Percentiles rank a stretch among this genome's conserved stretches.
Conservation (phyloP, 2,888 invertebrate genomes). For the Tipula unca region DNA sequence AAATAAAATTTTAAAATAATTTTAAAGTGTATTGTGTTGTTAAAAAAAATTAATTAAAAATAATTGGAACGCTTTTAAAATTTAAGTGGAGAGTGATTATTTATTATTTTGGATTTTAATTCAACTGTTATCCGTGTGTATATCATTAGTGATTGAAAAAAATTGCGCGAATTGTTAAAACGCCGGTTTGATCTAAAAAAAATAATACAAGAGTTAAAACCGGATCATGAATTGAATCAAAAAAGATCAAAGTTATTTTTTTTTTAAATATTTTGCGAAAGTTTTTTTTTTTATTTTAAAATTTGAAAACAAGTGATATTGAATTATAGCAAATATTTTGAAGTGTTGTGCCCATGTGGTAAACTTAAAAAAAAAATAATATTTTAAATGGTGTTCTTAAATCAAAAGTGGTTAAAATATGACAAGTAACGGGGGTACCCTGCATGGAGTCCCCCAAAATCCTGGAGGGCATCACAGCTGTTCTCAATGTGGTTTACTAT, state of each 20-base stretch:
- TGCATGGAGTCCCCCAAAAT: conserved; percentile 24
- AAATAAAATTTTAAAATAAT: not conserved
- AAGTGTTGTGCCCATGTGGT: conserved; percentile 18
- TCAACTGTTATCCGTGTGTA: not conserved
- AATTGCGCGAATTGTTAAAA: not conserved
- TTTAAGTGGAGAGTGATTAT: not conserved
- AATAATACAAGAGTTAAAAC: not conserved
- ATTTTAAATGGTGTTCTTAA: conserved; percentile 16
- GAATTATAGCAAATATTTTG: not conserved
- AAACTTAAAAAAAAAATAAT: not conserved
- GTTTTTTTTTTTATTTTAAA: not conserved
- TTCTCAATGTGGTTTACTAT: conserved; percentile 64
- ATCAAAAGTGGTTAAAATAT: conserved; percentile 23
- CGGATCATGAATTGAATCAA: not conserved
- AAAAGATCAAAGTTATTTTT: not conserved
- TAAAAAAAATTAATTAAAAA: not conserved
- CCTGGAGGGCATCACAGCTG: conserved; percentile 51
- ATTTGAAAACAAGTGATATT: not conserved
- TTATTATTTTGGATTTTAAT: not conserved
- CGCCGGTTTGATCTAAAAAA: not conserved
- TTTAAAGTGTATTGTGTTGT: not conserved
- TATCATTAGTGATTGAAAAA: not conserved
- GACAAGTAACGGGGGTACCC: conserved; percentile 26
- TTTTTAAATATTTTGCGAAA: not conserved
- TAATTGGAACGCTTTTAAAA: not conserved